Evolutionary conservation across 2,113 vertebrate species (phyloP).

Genomic region (Esox niger): DNA sequence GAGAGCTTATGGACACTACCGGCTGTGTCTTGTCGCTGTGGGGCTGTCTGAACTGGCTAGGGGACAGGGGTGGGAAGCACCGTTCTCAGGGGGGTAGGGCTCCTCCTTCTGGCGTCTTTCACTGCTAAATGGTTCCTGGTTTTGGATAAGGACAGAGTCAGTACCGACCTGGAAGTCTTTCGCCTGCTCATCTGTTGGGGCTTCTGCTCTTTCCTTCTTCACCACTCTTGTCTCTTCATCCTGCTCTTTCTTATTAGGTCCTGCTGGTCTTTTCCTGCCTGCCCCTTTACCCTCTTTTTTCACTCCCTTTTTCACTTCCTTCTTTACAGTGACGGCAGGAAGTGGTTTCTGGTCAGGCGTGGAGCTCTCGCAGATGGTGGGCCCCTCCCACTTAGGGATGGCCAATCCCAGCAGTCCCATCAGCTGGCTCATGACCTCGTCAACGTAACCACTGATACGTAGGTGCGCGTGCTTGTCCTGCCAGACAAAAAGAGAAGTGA

Average conservation of each 20-base stretch:
- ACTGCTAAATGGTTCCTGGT: neutral
- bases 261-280: constrained; percentile 52
- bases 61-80: neutral
- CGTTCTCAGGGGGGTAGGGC: too few relatives aligned
- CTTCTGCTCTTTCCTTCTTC: constrained; percentile 57
- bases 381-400: constrained; percentile 85
- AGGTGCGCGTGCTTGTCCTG: constrained; percentile 91
- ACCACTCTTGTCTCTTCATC: constrained; percentile 34
- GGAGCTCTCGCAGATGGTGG: constrained; percentile 74
- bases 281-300: constrained; percentile 54
- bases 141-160: neutral
- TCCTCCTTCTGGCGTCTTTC: neutral
- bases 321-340: neutral
- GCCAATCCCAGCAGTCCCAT: constrained; percentile 85
- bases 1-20: neutral
- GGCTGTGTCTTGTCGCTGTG: neutral
- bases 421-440: constrained; percentile 85
- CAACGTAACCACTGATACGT: constrained; percentile 86
- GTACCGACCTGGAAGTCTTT: constrained; percentile 30
- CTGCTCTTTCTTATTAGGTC: constrained; percentile 27
- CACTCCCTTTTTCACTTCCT: constrained; percentile 36
- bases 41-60: neutral
- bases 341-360: constrained; percentile 24
- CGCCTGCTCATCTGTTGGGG: constrained; percentile 29
- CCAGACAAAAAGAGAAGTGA: neutral